These are phyloP conservation scores for Eleutherodactylus coqui DNA, from an alignment of 2,797 vertebrate species.

Conservation along the genomic window DNA sequence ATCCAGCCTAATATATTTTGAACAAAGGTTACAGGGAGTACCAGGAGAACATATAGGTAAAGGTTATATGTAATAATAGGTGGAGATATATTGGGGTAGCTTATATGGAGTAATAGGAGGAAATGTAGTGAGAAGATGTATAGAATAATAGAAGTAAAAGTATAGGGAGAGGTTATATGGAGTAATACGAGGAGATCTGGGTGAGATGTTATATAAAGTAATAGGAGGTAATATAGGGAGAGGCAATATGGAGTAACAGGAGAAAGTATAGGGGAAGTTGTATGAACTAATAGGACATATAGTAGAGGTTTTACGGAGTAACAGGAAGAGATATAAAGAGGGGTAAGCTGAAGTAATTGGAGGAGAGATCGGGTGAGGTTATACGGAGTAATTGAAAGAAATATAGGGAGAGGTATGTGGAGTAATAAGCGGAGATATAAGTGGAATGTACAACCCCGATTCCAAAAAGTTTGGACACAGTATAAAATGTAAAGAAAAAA, in stretches of 20 bases:
- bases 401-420: not conserved
- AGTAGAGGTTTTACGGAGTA: not conserved
- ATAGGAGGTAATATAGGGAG: not conserved
- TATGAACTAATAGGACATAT: not conserved
- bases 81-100: not conserved
- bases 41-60: not conserved
- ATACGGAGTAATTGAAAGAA: not conserved
- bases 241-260: conserved; percentile 1
- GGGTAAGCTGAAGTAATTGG: too few species aligned
- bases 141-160: not conserved
- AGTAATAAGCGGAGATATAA: not conserved
- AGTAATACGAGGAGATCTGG: not conserved
- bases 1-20: too few species aligned
- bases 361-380: too few species aligned
- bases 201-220: not conserved
- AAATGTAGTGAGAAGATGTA: not conserved
- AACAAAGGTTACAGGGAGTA: not conserved
- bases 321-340: not conserved
- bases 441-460: too few species aligned
- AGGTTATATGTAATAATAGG: not conserved
- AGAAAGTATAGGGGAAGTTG: too few species aligned
- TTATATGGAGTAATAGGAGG: too few species aligned
- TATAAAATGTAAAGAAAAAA: too few species aligned
- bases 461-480: too few species aligned
- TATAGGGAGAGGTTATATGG: not conserved